phyloP scores from a whole-genome alignment of 2,113 vertebrate species.

The Phylloscopus trochiloides region DNA sequence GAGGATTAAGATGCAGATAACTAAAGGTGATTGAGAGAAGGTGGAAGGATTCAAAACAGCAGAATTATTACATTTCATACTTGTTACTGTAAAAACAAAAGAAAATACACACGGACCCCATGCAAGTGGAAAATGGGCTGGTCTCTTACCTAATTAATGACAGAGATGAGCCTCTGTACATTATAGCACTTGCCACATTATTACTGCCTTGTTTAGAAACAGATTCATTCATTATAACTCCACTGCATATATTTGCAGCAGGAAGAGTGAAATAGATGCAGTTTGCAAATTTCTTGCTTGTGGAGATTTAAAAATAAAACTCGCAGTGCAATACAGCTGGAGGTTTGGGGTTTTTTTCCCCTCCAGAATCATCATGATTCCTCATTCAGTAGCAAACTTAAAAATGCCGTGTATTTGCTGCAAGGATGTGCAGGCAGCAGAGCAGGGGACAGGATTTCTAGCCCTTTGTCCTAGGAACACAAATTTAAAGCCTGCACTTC shows the following conservation, averaged over 20 bases:
- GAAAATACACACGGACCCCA: neutral
- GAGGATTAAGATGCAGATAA: neutral
- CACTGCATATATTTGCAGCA: neutral
- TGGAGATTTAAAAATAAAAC: neutral
- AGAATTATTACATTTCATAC: neutral
- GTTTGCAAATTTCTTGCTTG: neutral
- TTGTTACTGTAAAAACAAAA: neutral
- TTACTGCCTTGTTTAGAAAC: neutral
- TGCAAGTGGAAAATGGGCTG: neutral
- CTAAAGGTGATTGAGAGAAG: neutral
- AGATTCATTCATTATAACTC: neutral
- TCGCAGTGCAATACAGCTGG: neutral
- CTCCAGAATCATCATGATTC: neutral
- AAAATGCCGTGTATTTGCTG: neutral
- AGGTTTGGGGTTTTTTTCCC: accelerated
- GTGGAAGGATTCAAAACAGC: neutral
- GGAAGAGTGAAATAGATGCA: neutral
- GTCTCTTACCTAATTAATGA: neutral
- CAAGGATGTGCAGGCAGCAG: neutral
- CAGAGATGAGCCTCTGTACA: neutral
- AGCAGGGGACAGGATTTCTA: neutral
- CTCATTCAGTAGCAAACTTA: neutral
- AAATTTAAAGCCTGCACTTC: neutral
- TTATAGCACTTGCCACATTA: neutral
- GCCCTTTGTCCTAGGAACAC: neutral